A percentile compares a stretch with the other conserved stretches of the same genome.
phyloP scores from a whole-genome alignment of 2,113 vertebrate genomes.

The Nipponia nippon region DNA sequence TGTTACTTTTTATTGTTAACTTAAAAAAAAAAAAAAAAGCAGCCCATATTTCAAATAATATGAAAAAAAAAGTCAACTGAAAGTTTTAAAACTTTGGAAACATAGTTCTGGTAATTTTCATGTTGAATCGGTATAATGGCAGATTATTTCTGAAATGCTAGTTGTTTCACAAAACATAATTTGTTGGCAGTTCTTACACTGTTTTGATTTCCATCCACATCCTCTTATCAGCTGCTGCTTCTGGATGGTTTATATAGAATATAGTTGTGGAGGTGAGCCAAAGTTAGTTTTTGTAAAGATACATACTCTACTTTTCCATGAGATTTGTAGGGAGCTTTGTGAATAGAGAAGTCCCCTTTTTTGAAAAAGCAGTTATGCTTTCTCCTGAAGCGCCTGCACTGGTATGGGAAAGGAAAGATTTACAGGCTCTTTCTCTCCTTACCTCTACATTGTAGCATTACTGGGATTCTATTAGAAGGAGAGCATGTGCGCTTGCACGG shows the following conservation, averaged over 20 bases:
- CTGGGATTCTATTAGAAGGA: background rate
- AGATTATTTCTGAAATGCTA: background rate
- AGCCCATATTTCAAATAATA: background rate
- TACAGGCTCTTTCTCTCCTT: background rate
- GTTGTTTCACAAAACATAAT: background rate
- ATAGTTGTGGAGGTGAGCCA: background rate
- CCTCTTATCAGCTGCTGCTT: background rate
- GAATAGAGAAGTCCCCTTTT: background rate
- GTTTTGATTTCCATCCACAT: background rate
- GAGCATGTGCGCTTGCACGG: accelerated
- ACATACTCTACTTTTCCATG: background rate
- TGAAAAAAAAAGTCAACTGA: background rate
- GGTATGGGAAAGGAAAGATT: background rate
- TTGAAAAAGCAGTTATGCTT: background rate
- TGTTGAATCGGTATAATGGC: background rate
- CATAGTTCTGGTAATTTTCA: background rate
- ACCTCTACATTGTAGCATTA: background rate
- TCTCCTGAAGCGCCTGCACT: background rate
- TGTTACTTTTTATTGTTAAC: background rate
- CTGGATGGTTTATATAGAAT: background rate
- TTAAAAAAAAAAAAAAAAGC: background rate
- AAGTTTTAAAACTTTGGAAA: background rate
- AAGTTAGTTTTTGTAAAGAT: background rate
- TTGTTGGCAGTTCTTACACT: background rate
- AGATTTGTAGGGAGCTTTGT: background rate